phyloP scores from a whole-genome alignment of 2,888 invertebrate species.

The Drosophila hamatofila region DNA sequence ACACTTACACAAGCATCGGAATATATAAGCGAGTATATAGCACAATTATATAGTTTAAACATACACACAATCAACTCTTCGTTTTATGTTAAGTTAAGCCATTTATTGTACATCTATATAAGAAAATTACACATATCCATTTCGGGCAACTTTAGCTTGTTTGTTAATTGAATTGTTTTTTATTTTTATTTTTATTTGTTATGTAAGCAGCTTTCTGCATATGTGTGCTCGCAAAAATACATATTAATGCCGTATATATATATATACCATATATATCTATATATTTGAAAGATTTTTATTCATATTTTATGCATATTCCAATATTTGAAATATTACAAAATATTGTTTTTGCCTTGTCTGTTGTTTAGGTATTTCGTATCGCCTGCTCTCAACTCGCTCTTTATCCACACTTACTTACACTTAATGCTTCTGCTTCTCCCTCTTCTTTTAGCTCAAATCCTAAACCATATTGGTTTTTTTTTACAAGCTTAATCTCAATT shows the following conservation, averaged over 20 bases:
- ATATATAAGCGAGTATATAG: conserved; percentile 54
- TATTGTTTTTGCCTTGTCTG: conserved; percentile 15
- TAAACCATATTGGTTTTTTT: conserved; percentile 52
- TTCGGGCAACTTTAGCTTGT: conserved; percentile 26
- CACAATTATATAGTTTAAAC: conserved; percentile 52
- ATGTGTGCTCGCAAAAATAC: conserved; percentile 79
- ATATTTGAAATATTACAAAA: conserved; percentile 39
- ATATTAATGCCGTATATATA: conserved; percentile 52
- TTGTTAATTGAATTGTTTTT: conserved; percentile 33
- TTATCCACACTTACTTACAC: conserved; percentile 42
- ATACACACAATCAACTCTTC: conserved; percentile 38
- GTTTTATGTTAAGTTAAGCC: conserved; percentile 30
- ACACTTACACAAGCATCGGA: conserved; percentile 52
- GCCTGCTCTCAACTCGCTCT: conserved; percentile 1
- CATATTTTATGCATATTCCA: conserved; percentile 13
- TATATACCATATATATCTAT: not conserved
- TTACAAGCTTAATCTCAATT: conserved; percentile 65
- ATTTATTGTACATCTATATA: conserved; percentile 52
- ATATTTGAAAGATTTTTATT: conserved; percentile 7
- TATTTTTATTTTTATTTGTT: not conserved
- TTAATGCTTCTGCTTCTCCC: conserved; percentile 49
- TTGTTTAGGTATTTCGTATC: conserved; percentile 16
- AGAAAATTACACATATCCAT: conserved; percentile 24
- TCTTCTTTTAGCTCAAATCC: conserved; percentile 62
- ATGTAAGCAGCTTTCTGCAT: conserved; percentile 63